Conservation (phyloP, 2,113 vertebrate genomes). For the Phalacrocorax pelagicus region DNA sequence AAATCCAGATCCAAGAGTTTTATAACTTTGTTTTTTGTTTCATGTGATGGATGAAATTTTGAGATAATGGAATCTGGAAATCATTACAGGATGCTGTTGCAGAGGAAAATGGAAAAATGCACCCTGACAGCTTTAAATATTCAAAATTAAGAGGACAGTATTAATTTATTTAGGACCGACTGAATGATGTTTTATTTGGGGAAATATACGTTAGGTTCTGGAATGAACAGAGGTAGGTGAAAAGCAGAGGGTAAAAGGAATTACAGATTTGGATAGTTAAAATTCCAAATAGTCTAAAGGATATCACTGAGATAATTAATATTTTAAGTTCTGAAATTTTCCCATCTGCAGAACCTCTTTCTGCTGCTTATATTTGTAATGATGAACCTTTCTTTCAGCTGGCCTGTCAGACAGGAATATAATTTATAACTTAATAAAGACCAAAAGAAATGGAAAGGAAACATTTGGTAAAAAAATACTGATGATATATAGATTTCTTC, state of each 20-base stretch:
- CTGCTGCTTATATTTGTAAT: background rate
- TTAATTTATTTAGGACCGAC: conserved; percentile 3
- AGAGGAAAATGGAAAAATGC: conserved; percentile 21
- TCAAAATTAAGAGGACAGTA: conserved; percentile 29
- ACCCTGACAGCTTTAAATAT: conserved; percentile 41
- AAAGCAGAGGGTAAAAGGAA: background rate
- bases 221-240: background rate
- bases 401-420: background rate
- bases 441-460: background rate
- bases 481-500: background rate
- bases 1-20: background rate
- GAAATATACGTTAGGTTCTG: background rate
- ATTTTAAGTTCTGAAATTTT: background rate
- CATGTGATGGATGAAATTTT: conserved; percentile 46
- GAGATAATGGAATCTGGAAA: conserved; percentile 48
- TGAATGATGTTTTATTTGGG: background rate
- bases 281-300: background rate
- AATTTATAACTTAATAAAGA: background rate
- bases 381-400: background rate
- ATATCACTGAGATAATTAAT: background rate
- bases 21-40: conserved; percentile 30
- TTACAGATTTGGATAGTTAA: background rate
- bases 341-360: background rate
- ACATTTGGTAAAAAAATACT: background rate
- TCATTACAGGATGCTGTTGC: conserved; percentile 48